Percentiles rank a stretch among this genome's conserved stretches.
Evolutionary conservation across 2,113 vertebrate genomes (phyloP).

Genomic region (Archocentrus centrarchus): DNA sequence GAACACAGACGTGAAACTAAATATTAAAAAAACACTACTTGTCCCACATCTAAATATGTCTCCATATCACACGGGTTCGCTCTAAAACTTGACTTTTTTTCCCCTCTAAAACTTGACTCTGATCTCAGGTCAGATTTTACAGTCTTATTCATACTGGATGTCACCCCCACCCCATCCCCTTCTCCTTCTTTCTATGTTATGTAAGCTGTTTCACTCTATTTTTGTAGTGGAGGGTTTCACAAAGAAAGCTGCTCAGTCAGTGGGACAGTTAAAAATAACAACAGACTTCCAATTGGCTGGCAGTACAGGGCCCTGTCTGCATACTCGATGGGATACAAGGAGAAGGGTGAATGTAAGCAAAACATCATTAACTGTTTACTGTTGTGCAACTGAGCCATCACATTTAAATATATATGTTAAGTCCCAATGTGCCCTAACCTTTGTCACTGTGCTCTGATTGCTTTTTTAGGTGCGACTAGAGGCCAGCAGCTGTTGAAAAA

Average conservation of each 20-base stretch:
- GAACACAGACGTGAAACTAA: conserved; percentile 1
- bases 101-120: background rate
- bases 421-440: background rate
- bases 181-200: conserved; percentile 18
- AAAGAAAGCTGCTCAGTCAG: conserved; percentile 56
- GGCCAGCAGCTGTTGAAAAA: background rate
- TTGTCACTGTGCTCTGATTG: background rate
- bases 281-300: conserved; percentile 39
- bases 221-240: conserved; percentile 30
- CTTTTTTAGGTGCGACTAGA: background rate
- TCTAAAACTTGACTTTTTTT: background rate
- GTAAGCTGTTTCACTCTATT: conserved; percentile 32
- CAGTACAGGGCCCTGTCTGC: background rate
- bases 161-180: background rate
- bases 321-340: conserved; percentile 26
- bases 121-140: conserved; percentile 41
- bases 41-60: conserved; percentile 12
- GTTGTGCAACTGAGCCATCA: too few relatives aligned
- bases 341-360: conserved; percentile 33
- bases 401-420: background rate
- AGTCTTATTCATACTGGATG: conserved; percentile 33
- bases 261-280: conserved; percentile 64
- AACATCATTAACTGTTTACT: background rate
- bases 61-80: conserved; percentile 2
- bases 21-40: conserved; percentile 26